phyloP scores from a whole-genome alignment of 2,113 vertebrate genomes.

The Cyanoderma ruficeps region DNA sequence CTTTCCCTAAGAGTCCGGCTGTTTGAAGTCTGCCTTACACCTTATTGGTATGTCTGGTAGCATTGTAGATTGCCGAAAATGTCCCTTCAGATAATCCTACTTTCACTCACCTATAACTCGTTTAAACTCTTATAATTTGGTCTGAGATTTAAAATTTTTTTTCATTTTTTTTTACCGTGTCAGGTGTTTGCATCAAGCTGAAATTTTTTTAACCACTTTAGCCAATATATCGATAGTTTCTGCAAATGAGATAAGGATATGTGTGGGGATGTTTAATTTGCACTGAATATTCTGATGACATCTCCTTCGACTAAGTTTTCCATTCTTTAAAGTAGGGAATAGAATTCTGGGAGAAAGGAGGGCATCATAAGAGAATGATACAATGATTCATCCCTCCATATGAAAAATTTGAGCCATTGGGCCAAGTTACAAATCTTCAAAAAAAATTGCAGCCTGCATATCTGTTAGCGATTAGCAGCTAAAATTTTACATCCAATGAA shows the following conservation, averaged over 20 bases:
- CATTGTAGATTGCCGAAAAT: background rate
- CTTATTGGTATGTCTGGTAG: background rate
- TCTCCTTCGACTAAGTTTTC: background rate
- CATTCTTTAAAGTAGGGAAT: background rate
- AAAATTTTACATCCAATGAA: background rate
- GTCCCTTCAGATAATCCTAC: background rate
- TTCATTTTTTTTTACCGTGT: background rate
- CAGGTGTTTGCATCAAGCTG: background rate
- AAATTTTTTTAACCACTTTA: background rate
- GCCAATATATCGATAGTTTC: background rate
- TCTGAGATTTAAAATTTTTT: background rate
- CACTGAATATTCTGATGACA: background rate
- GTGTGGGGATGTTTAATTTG: background rate
- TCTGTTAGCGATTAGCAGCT: conserved; percentile 17
- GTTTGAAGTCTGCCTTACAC: background rate
- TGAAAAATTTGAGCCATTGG: conserved; percentile 7
- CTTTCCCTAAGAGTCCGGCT: background rate
- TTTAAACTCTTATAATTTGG: background rate
- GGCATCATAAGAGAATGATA: background rate
- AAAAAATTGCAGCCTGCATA: background rate
- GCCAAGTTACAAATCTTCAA: background rate
- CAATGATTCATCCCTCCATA: background rate
- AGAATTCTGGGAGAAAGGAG: conserved; percentile 1
- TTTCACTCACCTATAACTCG: background rate
- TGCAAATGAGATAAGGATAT: background rate